Conservation (phyloP, 2,113 vertebrate genomes). For the Xenopus laevis region DNA sequence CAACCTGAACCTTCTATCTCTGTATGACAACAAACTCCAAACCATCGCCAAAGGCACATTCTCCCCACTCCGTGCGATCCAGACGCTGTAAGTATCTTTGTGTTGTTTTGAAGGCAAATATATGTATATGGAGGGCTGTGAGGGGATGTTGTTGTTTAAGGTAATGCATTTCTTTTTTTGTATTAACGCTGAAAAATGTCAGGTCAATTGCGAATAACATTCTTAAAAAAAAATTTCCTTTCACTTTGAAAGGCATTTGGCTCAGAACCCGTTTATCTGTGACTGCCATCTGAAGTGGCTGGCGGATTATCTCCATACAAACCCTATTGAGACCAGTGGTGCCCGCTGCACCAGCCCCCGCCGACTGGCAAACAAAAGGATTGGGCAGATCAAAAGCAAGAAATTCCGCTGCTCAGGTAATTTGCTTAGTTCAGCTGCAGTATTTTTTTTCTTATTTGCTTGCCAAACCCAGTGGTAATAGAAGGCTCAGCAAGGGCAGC, state of each 20-base stretch:
- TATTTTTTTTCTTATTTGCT: slow-evolving; percentile 45
- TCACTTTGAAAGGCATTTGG: slow-evolving; percentile 82
- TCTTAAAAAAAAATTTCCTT: slow-evolving; percentile 55
- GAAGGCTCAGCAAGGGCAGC: slow-evolving; percentile 50
- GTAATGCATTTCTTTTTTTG: slow-evolving; percentile 1
- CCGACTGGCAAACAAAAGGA: slow-evolving; percentile 96
- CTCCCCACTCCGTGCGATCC: slow-evolving; percentile 87
- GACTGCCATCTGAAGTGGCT: slow-evolving; percentile 99
- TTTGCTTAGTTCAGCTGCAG: slow-evolving; percentile 51
- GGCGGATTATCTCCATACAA: slow-evolving; percentile 97
- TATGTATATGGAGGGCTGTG: slow-evolving; percentile 15
- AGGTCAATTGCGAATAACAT: slow-evolving; percentile 50
- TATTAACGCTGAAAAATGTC: slow-evolving; percentile 28
- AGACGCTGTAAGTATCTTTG: slow-evolving; percentile 84
- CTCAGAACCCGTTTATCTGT: slow-evolving; percentile 98
- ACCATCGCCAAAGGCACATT: slow-evolving; percentile 98
- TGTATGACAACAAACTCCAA: slow-evolving; percentile 98
- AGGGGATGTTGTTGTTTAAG: slow-evolving; percentile 24
- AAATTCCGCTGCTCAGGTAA: slow-evolving; percentile 99
- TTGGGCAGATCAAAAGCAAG: slow-evolving; percentile 99
- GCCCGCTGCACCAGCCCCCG: slow-evolving; percentile 96
- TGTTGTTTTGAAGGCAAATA: slow-evolving; percentile 26
- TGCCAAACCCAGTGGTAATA: slow-evolving; percentile 42
- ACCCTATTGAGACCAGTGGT: slow-evolving; percentile 97
- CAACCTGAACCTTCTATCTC: slow-evolving; percentile 95